These are phyloP conservation scores for Chaunax sp. DNA, from an alignment of 2,797 vertebrate genomes.

Conservation along the genomic window DNA sequence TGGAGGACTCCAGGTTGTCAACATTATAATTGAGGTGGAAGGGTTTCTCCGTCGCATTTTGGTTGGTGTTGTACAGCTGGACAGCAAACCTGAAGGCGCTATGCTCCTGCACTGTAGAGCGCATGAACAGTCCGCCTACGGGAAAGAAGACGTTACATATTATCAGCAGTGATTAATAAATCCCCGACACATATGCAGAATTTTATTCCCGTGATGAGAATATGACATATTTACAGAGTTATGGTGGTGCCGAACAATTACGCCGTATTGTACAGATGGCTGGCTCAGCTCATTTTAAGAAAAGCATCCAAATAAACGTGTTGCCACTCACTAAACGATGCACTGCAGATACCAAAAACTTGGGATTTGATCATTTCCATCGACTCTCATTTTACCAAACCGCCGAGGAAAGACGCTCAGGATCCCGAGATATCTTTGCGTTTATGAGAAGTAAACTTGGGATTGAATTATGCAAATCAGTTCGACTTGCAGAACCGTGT, in stretches of 20 bases:
- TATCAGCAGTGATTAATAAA: conserved; percentile 26
- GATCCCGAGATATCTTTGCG: conserved; percentile 4
- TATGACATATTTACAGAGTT: not conserved
- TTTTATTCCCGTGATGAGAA: not conserved
- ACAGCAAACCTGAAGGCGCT: conserved; percentile 98
- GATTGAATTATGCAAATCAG: conserved; percentile 37
- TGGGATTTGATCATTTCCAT: conserved; percentile 27
- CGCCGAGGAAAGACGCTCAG: conserved; percentile 37
- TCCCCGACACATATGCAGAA: conserved; percentile 3
- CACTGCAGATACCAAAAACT: conserved; percentile 46
- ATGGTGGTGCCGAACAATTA: not conserved
- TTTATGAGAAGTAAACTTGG: conserved; percentile 61
- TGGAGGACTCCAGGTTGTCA: conserved; percentile 98
- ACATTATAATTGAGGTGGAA: conserved; percentile 99
- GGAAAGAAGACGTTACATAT: conserved; percentile 54
- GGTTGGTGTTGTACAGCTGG: conserved; percentile 99
- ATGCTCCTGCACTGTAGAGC: conserved; percentile 98
- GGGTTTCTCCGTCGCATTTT: conserved; percentile 97
- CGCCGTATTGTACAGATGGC: not conserved
- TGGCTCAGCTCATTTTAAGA: not conserved
- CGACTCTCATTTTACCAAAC: conserved; percentile 48
- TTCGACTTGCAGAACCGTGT: conserved; percentile 30
- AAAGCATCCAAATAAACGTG: not conserved
- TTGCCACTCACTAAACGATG: conserved; percentile 17
- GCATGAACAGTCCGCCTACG: conserved; percentile 97